Evolutionary conservation across 2,797 vertebrate genomes (phyloP), one percentile per base, ranked within the genome.

Genomic region (Momotus momota): DNA sequence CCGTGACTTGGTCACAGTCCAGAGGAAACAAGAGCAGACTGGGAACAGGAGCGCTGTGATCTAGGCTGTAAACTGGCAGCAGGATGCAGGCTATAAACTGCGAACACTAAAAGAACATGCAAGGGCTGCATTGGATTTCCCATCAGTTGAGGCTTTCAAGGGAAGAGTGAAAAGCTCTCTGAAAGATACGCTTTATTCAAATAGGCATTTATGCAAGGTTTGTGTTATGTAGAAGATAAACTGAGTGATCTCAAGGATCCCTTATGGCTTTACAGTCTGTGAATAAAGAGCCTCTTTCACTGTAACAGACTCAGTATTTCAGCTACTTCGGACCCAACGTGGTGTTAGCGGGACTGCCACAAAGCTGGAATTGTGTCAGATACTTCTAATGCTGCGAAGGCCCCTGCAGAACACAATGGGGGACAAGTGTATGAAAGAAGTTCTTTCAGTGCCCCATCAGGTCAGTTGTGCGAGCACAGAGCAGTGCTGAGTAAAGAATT

Each of bases 331-430:
- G 75, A 67, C 80, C 75, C 66, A 75, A 70, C 6, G 5, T 64
- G 77, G 92, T 75, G 80, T 45, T 81, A 91, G 81, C 4, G 1
- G 64, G 65, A 77, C 81, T 52, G 88, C 46, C 23, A 97, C 95
- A 97, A 97, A 95, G 95, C 89, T 48, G 51, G 86, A 91, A 97
- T 97, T 97, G 96, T 97, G 81, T 94, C 58, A 81, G 46, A 94
- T 25, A 25, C 72, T 94, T 81, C 84, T 27, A 88, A 61, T 7
- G 77, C 88, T 49, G n/a, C 3, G 5, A 96, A 86, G 81, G 95
- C 58, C 91, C 71, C 81, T 77, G 64, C 74, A 61, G 74, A 93
- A 91, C 83, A 96, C 93, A 95, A 95, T 79, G 78, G 23, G 61
- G 71, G 74, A 94, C 91, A 65, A 94, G 80, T 6, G 86, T 88